Evolutionary conservation across 2,113 vertebrate species (phyloP).

Genomic region (Coryphaenoides rupestris): DNA sequence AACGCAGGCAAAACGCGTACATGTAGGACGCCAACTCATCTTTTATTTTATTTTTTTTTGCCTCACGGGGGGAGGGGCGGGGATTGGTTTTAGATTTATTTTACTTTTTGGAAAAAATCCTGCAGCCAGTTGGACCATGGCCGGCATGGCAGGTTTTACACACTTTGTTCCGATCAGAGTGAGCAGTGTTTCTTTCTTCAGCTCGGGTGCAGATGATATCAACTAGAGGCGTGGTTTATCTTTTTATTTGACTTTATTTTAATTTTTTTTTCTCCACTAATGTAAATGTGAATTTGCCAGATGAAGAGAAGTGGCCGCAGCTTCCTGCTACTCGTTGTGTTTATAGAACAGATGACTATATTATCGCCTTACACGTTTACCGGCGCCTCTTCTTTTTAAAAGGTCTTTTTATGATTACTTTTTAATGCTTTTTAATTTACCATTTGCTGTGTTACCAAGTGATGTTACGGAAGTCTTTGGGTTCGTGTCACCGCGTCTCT

Average conservation of each 20-base stretch:
- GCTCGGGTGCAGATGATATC: slow-evolving; percentile 35
- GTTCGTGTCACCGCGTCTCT: slow-evolving; percentile 17
- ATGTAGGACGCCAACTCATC: no score
- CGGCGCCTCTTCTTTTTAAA: slow-evolving; percentile 51
- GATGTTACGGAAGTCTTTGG: slow-evolving; percentile 31
- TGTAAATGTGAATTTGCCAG: slow-evolving; percentile 68
- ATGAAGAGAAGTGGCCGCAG: slow-evolving; percentile 55
- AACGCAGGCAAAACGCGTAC: no score
- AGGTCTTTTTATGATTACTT: slow-evolving; percentile 51
- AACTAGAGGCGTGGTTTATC: slow-evolving; percentile 29
- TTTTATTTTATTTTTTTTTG: no score
- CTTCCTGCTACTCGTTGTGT: slow-evolving; percentile 61
- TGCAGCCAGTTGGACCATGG: no score
- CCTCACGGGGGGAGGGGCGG: no score
- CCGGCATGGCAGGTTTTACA: no score
- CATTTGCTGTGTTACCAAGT: slow-evolving; percentile 62
- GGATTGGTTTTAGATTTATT: no score
- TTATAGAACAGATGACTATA: slow-evolving; percentile 66
- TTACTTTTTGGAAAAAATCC: no score
- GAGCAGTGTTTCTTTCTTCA: slow-evolving; percentile 16
- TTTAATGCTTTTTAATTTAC: slow-evolving; percentile 64
- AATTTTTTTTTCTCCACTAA: slow-evolving; percentile 31
- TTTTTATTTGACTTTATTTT: neutral
- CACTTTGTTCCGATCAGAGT: no score
- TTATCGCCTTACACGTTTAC: slow-evolving; percentile 68